These are phyloP conservation scores for Patella caerulea DNA, from an alignment of 2,888 invertebrate species.

Conservation along the genomic window DNA sequence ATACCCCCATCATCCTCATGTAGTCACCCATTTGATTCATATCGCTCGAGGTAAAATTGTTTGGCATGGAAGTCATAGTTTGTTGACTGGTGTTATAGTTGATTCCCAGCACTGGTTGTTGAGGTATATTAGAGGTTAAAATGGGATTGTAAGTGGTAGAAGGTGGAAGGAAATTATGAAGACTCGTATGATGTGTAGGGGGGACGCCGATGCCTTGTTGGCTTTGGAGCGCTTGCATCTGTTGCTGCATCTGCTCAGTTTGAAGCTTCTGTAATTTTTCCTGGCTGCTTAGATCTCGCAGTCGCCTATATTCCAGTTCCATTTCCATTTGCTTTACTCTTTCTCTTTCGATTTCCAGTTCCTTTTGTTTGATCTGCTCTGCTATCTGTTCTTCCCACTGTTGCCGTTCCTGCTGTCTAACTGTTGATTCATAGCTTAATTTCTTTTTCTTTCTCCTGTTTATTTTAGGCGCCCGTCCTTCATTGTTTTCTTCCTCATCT, in stretches of 20 bases:
- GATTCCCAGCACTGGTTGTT: constrained; percentile 21
- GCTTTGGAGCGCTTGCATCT: constrained; percentile 35
- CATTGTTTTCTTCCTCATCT: constrained; percentile 1
- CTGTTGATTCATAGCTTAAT: constrained; percentile 42
- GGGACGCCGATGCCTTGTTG: constrained; percentile 47
- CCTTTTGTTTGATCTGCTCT: constrained; percentile 44
- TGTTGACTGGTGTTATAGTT: neutral
- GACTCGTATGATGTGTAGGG: constrained; percentile 41
- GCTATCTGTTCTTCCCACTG: constrained; percentile 35
- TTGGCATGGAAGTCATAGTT: constrained; percentile 36
- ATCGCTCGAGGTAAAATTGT: constrained; percentile 44
- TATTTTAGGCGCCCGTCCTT: constrained; percentile 41
- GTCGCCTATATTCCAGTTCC: constrained; percentile 51
- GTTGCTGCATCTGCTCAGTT: constrained; percentile 44
- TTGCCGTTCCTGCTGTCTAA: constrained; percentile 41
- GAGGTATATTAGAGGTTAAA: neutral
- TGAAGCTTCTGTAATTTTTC: constrained; percentile 51
- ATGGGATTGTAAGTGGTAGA: neutral
- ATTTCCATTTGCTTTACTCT: constrained; percentile 49
- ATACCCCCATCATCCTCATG: constrained; percentile 56
- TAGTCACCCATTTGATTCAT: constrained; percentile 45
- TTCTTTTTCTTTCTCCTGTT: constrained; percentile 52
- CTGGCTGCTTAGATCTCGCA: constrained; percentile 50
- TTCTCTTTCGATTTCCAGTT: constrained; percentile 52
- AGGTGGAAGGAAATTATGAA: constrained; percentile 17